These are phyloP conservation scores for Dysmachus trigonus DNA, from an alignment of 2,888 invertebrate genomes.

Conservation along the genomic window DNA sequence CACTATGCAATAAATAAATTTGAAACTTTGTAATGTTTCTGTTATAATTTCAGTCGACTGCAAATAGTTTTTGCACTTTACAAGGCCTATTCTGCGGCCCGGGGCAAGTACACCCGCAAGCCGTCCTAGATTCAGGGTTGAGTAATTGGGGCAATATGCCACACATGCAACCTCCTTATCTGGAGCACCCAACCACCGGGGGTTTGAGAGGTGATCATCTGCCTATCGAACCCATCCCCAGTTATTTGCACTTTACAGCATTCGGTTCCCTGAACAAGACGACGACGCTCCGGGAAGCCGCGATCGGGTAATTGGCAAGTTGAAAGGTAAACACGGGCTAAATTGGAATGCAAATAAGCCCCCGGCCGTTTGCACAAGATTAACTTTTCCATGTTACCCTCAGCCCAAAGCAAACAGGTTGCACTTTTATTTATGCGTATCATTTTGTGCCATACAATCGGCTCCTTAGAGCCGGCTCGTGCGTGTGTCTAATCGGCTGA, in stretches of 20 bases:
- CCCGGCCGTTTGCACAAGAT: constrained; percentile 54
- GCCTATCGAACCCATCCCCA: neutral
- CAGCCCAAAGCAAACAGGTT: constrained; percentile 13
- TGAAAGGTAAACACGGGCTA: constrained; percentile 46
- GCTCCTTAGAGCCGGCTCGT: neutral
- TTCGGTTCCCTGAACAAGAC: neutral
- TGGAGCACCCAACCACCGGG: neutral
- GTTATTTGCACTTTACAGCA: constrained; percentile 6
- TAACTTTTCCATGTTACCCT: constrained; percentile 50
- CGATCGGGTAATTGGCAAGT: constrained; percentile 46
- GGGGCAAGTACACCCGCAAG: too few species aligned
- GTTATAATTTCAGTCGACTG: too few species aligned
- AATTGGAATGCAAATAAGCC: constrained; percentile 51
- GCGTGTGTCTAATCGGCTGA: neutral
- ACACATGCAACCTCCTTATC: constrained; percentile 38
- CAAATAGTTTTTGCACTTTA: too few species aligned
- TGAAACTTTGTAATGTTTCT: too few species aligned
- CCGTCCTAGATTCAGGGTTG: too few species aligned
- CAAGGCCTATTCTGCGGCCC: too few species aligned
- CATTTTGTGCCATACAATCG: constrained; percentile 41
- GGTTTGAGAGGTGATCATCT: neutral
- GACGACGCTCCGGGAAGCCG: neutral
- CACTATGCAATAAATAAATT: too few species aligned
- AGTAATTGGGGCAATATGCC: neutral
- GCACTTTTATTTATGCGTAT: constrained; percentile 50